Percentiles rank a stretch among this genome's conserved stretches.
phyloP scores from a whole-genome alignment of 2,888 invertebrate genomes.

The Epinotia bilunana region DNA sequence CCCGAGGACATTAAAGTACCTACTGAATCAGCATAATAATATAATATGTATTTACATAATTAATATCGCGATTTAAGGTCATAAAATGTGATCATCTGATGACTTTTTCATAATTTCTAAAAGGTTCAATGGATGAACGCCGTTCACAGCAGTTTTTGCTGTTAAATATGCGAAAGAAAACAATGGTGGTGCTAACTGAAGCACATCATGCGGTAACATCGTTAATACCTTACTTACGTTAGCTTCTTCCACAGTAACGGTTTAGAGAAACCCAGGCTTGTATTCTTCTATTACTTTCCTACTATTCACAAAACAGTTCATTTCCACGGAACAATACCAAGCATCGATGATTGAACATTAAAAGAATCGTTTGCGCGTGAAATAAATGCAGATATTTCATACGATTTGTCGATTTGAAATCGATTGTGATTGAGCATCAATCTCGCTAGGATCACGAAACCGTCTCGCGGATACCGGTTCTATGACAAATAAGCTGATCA shows the following conservation, averaged over 20 bases:
- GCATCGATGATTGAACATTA: slow-evolving; percentile 28
- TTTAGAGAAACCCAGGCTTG: neutral
- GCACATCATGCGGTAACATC: slow-evolving; percentile 55
- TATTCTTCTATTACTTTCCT: neutral
- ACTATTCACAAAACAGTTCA: neutral
- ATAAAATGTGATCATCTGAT: slow-evolving; percentile 32
- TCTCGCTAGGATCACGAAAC: slow-evolving; percentile 55
- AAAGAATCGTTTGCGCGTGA: slow-evolving; percentile 24
- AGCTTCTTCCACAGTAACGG: slow-evolving; percentile 2
- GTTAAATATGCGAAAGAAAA: slow-evolving; percentile 45
- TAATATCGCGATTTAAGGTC: slow-evolving; percentile 37
- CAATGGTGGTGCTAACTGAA: slow-evolving; percentile 55
- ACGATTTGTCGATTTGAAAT: slow-evolving; percentile 50
- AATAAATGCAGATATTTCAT: slow-evolving; percentile 40
- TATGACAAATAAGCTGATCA: slow-evolving; percentile 71
- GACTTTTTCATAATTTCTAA: slow-evolving; percentile 25
- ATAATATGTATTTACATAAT: slow-evolving; percentile 41
- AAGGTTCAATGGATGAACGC: slow-evolving; percentile 32
- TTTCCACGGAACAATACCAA: slow-evolving; percentile 3
- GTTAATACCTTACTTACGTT: slow-evolving; percentile 25
- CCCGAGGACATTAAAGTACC: slow-evolving; percentile 25
- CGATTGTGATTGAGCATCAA: slow-evolving; percentile 55
- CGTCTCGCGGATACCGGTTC: slow-evolving; percentile 64
- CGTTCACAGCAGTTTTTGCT: slow-evolving; percentile 35
- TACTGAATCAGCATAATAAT: slow-evolving; percentile 38